Evolutionary conservation across 1,140 invertebrate species (phyloP).

Genomic region (Cydia fagiglandana): DNA sequence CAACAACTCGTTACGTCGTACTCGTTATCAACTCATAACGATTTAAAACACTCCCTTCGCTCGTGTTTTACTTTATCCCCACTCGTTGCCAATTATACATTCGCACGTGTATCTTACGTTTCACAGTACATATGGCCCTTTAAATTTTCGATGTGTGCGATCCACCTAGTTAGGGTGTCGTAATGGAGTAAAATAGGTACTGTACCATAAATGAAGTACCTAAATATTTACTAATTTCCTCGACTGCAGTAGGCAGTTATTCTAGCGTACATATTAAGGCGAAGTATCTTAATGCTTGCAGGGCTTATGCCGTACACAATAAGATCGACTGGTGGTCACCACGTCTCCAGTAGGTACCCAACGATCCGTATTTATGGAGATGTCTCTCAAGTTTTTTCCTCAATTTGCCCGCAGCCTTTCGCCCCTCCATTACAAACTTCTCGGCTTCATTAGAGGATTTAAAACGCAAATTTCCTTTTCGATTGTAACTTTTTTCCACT

Average conservation of each 20-base stretch:
- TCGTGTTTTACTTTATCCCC: too few relatives aligned
- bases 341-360: constrained; percentile 8
- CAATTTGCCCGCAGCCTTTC: constrained; percentile 74
- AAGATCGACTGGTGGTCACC: background rate
- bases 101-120: too few relatives aligned
- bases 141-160: too few relatives aligned
- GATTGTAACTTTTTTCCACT: constrained; percentile 79
- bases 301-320: background rate
- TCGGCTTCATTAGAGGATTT: constrained; percentile 79
- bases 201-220: too few relatives aligned
- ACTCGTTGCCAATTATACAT: too few relatives aligned
- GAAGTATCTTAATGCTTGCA: background rate
- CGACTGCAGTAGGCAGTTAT: background rate
- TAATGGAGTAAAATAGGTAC: too few relatives aligned
- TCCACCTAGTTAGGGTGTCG: too few relatives aligned
- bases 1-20: too few relatives aligned
- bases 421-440: constrained; percentile 78
- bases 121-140: too few relatives aligned
- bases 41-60: too few relatives aligned
- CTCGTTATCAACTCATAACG: too few relatives aligned
- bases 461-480: constrained; percentile 79
- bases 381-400: constrained; percentile 59
- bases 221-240: background rate
- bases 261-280: background rate
- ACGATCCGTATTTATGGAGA: constrained; percentile 22